A percentile compares a stretch with the other conserved stretches of the same genome.
Conservation (phyloP, 1,140 invertebrate species). For the Drosophila erecta region DNA sequence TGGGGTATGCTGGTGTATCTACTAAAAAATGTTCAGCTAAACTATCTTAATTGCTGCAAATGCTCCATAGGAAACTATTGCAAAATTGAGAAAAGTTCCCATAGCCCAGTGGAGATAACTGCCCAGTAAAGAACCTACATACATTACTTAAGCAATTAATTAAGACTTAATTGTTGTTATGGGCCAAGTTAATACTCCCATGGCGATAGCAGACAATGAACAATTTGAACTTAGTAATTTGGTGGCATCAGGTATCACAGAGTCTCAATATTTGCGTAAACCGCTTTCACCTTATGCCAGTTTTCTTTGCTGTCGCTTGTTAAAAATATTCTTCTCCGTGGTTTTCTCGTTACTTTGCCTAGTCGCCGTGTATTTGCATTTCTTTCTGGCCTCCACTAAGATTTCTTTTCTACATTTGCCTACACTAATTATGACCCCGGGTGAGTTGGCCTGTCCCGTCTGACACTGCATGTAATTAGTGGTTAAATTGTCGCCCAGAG, state of each 20-base stretch:
- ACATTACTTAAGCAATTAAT: too few relatives aligned
- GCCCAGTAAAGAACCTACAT: too few relatives aligned
- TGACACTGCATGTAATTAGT: slow-evolving; percentile 78
- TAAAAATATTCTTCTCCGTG: slow-evolving; percentile 4
- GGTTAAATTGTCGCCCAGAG: slow-evolving; percentile 80
- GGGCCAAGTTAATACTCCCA: too few relatives aligned
- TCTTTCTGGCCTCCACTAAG: slow-evolving; percentile 34
- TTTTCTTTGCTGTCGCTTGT: slow-evolving; percentile 3
- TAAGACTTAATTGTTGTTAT: too few relatives aligned
- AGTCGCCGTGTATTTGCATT: slow-evolving; percentile 2
- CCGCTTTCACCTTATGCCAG: slow-evolving; percentile 1
- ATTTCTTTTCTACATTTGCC: slow-evolving; percentile 79
- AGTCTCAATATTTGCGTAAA: slow-evolving; percentile 20
- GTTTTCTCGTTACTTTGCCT: slow-evolving; percentile 40
- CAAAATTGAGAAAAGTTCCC: too few relatives aligned
- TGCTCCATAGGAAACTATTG: too few relatives aligned
- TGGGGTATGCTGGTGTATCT: not conserved
- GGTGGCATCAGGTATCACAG: not conserved
- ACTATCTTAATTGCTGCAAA: too few relatives aligned
- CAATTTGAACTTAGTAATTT: not conserved
- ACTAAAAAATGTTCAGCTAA: too few relatives aligned
- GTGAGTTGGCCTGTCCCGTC: slow-evolving; percentile 45
- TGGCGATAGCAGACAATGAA: too few relatives aligned
- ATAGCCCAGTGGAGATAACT: too few relatives aligned
- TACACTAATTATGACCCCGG: slow-evolving; percentile 81